Percentiles rank a stretch among this genome's conserved stretches.
Evolutionary conservation across 2,888 invertebrate species (phyloP).

Genomic region (Scaptomyza reducta): DNA sequence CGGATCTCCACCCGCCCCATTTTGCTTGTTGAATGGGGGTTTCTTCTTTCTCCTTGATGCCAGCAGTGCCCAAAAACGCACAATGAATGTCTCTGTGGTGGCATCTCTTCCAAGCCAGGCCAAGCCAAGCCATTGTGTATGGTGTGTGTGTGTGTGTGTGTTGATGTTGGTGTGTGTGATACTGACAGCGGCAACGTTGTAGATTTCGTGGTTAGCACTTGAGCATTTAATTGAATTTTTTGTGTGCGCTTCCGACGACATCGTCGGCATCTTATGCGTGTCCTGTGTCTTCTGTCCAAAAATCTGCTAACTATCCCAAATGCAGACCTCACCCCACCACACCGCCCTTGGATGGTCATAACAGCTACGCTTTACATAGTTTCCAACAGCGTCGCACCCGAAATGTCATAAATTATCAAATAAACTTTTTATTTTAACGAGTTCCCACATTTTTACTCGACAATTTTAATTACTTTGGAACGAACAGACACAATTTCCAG

Average conservation of each 20-base stretch:
- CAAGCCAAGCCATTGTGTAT: too few species aligned
- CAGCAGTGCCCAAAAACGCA: slow-evolving; percentile 51
- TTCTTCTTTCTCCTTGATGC: slow-evolving; percentile 45
- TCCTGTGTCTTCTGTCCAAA: slow-evolving; percentile 35
- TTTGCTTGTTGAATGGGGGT: background rate
- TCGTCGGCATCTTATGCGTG: slow-evolving; percentile 59
- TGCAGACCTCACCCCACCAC: slow-evolving; percentile 4
- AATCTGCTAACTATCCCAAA: background rate
- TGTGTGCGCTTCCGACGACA: slow-evolving; percentile 40
- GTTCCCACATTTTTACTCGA: slow-evolving; percentile 43
- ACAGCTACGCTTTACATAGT: slow-evolving; percentile 39
- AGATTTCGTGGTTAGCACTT: slow-evolving; percentile 67
- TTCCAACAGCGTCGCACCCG: slow-evolving; percentile 27
- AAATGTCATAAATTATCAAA: slow-evolving; percentile 70
- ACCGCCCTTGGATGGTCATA: background rate
- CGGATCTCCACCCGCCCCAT: background rate
- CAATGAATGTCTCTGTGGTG: slow-evolving; percentile 67
- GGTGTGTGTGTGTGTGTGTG: slow-evolving; percentile 13
- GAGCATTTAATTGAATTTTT: slow-evolving; percentile 72
- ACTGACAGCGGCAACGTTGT: slow-evolving; percentile 45
- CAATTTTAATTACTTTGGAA: slow-evolving; percentile 62
- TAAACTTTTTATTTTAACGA: slow-evolving; percentile 67
- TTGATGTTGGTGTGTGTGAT: slow-evolving; percentile 21
- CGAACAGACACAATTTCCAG: slow-evolving; percentile 19
- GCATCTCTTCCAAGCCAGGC: slow-evolving; percentile 37